Evolutionary conservation across 2,888 invertebrate genomes (phyloP).

Genomic region (Oxytorus armatus): DNA sequence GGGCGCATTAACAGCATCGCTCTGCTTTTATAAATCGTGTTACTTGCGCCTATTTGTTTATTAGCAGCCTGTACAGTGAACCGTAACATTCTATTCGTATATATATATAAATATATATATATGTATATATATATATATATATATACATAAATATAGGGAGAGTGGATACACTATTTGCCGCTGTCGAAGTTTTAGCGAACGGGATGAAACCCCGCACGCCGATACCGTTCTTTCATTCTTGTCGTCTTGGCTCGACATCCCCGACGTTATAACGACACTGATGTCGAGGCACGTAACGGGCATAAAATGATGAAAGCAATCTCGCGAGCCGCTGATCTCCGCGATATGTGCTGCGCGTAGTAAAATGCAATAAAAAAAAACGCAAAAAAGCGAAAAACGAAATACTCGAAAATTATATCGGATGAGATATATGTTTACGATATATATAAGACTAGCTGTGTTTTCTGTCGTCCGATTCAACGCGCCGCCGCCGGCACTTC

Average conservation of each 20-base stretch:
- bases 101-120: no score
- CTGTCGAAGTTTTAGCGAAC: constrained; percentile 74
- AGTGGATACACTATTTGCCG: constrained; percentile 69
- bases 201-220: constrained; percentile 47
- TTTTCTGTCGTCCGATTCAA: no score
- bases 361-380: constrained; percentile 63
- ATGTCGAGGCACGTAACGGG: constrained; percentile 76
- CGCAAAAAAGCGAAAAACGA: constrained; percentile 66
- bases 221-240: constrained; percentile 55
- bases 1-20: constrained; percentile 16
- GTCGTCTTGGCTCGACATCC: constrained; percentile 53
- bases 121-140: no score
- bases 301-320: constrained; percentile 81
- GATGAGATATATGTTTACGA: constrained; percentile 1
- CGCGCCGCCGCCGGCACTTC: no score
- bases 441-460: no score
- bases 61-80: constrained; percentile 3
- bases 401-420: constrained; percentile 63
- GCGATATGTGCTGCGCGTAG: constrained; percentile 62
- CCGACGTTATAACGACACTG: constrained; percentile 58
- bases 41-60: constrained; percentile 1
- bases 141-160: no score
- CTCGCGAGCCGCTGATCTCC: constrained; percentile 76
- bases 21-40: not conserved
- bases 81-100: constrained; percentile 51